phyloP scores from a whole-genome alignment of 2,797 vertebrate genomes.

The Eleutherodactylus coqui region DNA sequence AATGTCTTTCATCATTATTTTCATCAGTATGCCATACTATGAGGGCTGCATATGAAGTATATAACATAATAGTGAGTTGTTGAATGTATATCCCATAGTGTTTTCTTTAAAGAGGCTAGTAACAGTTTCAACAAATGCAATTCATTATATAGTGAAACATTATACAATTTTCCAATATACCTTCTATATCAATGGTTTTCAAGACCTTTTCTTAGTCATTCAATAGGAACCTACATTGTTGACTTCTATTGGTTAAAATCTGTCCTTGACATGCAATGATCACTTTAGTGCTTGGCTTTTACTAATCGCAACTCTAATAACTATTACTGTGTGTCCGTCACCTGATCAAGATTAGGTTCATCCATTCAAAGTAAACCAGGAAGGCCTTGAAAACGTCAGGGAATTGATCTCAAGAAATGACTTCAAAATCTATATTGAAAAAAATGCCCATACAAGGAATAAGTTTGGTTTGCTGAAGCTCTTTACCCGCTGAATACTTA shows the following conservation, averaged over 20 bases:
- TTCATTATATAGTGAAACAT: not conserved
- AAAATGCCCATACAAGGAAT: no score
- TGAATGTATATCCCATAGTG: not conserved
- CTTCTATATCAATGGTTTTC: not conserved
- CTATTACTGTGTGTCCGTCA: no score
- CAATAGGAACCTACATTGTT: not conserved
- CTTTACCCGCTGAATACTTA: no score
- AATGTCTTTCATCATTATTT: slow-evolving; percentile 49
- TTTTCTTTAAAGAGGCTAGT: not conserved
- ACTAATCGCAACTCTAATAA: no score
- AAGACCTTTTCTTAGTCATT: not conserved
- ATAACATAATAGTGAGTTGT: not conserved
- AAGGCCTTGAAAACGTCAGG: no score
- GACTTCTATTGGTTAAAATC: no score
- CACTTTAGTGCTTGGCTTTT: not conserved
- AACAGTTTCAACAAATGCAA: not conserved
- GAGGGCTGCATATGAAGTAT: slow-evolving; percentile 18
- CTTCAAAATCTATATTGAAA: no score
- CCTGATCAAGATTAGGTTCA: no score
- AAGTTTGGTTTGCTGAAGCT: no score
- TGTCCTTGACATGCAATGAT: not conserved
- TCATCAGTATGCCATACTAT: slow-evolving; percentile 8
- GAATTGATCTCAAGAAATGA: no score
- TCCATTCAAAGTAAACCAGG: no score
- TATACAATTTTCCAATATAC: not conserved